These are phyloP conservation scores for Edolisoma coerulescens DNA, from an alignment of 2,113 vertebrate genomes.

Conservation along the genomic window DNA sequence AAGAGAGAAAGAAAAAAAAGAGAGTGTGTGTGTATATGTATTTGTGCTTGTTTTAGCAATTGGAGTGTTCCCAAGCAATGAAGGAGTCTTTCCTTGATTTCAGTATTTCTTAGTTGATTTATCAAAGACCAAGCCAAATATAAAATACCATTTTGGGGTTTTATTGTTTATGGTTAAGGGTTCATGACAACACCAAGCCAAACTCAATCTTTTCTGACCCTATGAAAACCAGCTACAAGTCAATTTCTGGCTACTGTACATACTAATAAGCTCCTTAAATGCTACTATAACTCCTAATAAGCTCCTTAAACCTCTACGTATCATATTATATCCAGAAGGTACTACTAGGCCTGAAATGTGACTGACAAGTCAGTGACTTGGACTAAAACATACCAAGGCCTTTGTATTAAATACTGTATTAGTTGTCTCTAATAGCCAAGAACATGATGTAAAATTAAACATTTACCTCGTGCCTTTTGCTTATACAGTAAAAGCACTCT, in stretches of 20 bases:
- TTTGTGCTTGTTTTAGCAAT: background rate
- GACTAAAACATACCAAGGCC: background rate
- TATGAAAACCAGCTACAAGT: background rate
- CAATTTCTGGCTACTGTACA: background rate
- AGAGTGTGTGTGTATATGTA: fast-evolving
- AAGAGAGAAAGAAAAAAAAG: background rate
- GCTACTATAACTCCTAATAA: background rate
- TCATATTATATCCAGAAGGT: background rate
- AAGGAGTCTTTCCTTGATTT: background rate
- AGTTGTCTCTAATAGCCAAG: background rate
- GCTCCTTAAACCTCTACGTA: background rate
- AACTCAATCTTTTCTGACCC: background rate
- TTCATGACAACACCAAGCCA: background rate
- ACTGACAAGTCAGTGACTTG: background rate
- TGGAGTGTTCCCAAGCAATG: background rate
- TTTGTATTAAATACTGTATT: background rate
- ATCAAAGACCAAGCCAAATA: background rate
- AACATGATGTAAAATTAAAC: background rate
- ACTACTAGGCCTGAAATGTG: background rate
- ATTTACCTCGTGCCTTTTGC: background rate
- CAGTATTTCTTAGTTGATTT: background rate
- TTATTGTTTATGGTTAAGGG: background rate
- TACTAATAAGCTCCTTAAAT: background rate
- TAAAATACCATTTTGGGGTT: background rate
- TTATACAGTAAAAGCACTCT: background rate